Evolutionary conservation across 2,888 invertebrate species (phyloP).

Genomic region (Cecidostiba fungosa): DNA sequence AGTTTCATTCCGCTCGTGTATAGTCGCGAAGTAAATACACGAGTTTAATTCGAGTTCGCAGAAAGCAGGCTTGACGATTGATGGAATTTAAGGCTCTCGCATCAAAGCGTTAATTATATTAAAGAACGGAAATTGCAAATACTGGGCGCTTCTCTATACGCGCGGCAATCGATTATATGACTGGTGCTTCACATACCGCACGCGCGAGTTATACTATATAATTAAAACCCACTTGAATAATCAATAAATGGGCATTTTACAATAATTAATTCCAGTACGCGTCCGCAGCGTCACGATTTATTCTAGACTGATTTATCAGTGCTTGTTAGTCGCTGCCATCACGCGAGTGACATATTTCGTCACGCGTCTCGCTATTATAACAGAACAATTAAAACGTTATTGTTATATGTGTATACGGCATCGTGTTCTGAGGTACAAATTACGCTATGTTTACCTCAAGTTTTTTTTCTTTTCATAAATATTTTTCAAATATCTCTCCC

Average conservation of each 20-base stretch:
- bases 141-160: constrained; percentile 27
- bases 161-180: constrained; percentile 60
- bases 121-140: constrained; percentile 48
- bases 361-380: neutral
- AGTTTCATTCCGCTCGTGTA: too few species aligned
- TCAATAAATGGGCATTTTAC: constrained; percentile 69
- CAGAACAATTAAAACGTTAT: neutral
- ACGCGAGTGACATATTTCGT: constrained; percentile 13
- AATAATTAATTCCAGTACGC: constrained; percentile 72
- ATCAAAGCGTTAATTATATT: too few species aligned
- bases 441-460: neutral
- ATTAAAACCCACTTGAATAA: constrained; percentile 73
- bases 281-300: constrained; percentile 69
- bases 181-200: constrained; percentile 56
- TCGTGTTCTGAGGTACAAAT: neutral
- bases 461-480: neutral
- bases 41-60: too few species aligned
- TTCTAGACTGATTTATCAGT: constrained; percentile 59
- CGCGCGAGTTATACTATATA: constrained; percentile 62
- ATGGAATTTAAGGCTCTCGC: too few species aligned
- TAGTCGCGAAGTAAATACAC: too few species aligned
- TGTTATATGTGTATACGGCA: neutral
- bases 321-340: constrained; percentile 38
- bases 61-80: too few species aligned
- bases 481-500: neutral